A percentile compares a stretch with the other conserved stretches of the same genome.
These are phyloP conservation scores for Stichodactyla mertensii DNA, from an alignment of 64 coral and sea anemone genomes.

Conservation along the genomic window DNA sequence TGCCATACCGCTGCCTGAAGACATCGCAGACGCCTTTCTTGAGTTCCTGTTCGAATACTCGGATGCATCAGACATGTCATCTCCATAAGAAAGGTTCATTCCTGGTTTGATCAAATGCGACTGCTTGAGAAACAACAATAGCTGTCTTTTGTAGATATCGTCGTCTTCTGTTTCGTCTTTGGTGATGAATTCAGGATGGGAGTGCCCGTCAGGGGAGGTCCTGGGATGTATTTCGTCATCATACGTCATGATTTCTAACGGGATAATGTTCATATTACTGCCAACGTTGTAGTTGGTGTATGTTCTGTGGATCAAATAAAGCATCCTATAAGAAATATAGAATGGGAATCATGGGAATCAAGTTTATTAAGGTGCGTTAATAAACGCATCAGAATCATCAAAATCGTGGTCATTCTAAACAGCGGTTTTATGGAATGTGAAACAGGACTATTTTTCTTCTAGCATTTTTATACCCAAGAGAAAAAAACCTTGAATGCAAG, in stretches of 20 bases:
- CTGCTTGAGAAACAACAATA: slow-evolving; percentile 52
- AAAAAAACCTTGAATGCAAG: too few relatives aligned
- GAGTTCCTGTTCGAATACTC: slow-evolving; percentile 29
- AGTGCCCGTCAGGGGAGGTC: neutral
- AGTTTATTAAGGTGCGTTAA: too few relatives aligned
- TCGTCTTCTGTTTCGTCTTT: slow-evolving; percentile 31
- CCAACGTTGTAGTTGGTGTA: neutral
- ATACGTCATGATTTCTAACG: slow-evolving; percentile 41
- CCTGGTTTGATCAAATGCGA: slow-evolving; percentile 33
- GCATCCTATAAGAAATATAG: too few relatives aligned
- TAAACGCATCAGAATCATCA: too few relatives aligned
- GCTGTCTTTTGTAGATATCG: slow-evolving; percentile 50
- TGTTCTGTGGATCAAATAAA: neutral
- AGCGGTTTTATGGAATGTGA: too few relatives aligned
- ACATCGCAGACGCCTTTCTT: slow-evolving; percentile 11
- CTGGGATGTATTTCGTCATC: neutral
- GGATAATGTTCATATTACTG: slow-evolving; percentile 8
- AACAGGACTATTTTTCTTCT: too few relatives aligned
- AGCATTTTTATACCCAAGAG: too few relatives aligned
- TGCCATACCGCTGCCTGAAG: neutral
- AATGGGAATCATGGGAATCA: too few relatives aligned
- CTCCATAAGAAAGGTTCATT: slow-evolving; percentile 12
- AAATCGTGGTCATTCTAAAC: too few relatives aligned
- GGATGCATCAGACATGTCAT: slow-evolving; percentile 33
- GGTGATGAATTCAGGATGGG: slow-evolving; percentile 48